Base-by-base conservation (phyloP, 2,797 vertebrate genomes). In the Pygocentrus nattereri region DNA sequence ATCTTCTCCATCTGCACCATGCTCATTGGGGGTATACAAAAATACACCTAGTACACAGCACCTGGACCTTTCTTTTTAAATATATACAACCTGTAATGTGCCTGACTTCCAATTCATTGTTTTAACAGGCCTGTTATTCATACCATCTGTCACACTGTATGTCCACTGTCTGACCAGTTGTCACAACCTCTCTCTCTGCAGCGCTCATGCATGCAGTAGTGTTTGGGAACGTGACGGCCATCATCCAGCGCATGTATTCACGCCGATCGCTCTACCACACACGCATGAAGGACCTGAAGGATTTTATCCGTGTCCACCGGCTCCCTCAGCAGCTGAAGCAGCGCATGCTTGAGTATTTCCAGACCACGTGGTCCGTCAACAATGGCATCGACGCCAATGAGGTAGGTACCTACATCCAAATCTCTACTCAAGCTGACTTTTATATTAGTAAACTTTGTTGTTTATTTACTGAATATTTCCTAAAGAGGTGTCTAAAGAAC, bases 1-100 rank as follows among this genome's bases (percentile, higher is more conserved):
- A 97, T 99, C 90, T 99, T 98, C 92, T 99, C 98, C 88, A 96
- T 99, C 93, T 98, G 98, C 93, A 97, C 96, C 70, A 99, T 99
- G 98, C 96, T 99, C 56, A 95, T 99, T 0, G 97, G 97, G 71
- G 97, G 97, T 97, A 83, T 5, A 23, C 0, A 21, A 65, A 34
- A 38, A 65, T 34, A 34, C 30, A 65, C 31, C 31, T 18, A 34
- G 12, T 5, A 30, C 27, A 30, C 27, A 15, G 7, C 61, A 64
- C 16, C 30, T 31, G 23, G 25, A 3, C 38, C 8, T 5, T 3
- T 38, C 38, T 38, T 8, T 38, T 38, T 5, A 38, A 38, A 38
- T 38, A 38, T 38, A 38, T 38, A 8, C 5, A 38, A 8, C 38
- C 38, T 38, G 41, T 10, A 44, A 12, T 44, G 41, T 12, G 11